Conservation (phyloP, 64 coral and sea anemone species). For the Astreopora myriophthalma region DNA sequence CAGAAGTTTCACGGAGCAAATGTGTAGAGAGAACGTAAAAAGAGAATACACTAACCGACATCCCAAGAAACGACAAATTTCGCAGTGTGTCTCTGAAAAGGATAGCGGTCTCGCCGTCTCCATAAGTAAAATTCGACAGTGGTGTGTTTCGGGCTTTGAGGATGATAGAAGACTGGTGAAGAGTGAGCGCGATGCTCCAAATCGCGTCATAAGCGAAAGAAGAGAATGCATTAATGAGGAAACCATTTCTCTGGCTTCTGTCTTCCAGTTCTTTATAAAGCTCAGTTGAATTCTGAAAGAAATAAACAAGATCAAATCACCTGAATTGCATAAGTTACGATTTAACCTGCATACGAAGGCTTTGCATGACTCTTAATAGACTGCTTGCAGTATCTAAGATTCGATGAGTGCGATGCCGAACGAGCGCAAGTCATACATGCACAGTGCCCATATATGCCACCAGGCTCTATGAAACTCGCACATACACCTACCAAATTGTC, state of each 20-base stretch:
- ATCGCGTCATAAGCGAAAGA: constrained; percentile 50
- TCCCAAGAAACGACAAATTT: constrained; percentile 35
- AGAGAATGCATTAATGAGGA: not conserved
- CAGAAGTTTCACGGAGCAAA: no score
- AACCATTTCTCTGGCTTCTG: not conserved
- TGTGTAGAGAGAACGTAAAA: not conserved
- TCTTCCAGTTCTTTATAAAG: not conserved
- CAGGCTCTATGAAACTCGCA: no score
- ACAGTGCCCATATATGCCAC: no score
- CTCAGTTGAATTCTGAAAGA: constrained; percentile 10
- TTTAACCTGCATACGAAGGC: not conserved
- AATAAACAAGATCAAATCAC: not conserved
- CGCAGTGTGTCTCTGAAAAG: constrained; percentile 11
- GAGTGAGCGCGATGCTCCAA: constrained; percentile 45
- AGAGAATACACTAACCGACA: constrained; percentile 17
- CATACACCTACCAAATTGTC: no score
- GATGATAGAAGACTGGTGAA: not conserved
- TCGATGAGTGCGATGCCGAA: no score
- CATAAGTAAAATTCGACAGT: constrained; percentile 21
- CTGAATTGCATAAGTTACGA: not conserved
- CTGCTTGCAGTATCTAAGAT: no score
- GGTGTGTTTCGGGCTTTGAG: constrained; percentile 20
- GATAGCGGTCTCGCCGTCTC: constrained; percentile 12
- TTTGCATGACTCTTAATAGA: no score
- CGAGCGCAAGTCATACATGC: no score